Conservation (phyloP, 1,140 invertebrate species). For the Dryas iulia region DNA sequence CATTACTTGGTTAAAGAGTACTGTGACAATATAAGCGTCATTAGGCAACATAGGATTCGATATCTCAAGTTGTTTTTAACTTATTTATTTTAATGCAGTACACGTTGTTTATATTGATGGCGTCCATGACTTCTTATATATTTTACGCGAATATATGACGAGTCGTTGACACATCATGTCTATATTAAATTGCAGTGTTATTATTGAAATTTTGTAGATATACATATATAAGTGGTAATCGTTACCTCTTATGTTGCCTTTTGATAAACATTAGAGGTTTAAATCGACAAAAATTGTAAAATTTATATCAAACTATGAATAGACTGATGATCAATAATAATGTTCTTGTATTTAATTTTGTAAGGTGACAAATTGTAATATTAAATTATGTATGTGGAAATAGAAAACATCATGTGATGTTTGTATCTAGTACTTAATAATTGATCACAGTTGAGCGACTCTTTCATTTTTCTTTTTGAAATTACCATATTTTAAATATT, state of each 20-base stretch:
- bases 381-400: conserved; percentile 78
- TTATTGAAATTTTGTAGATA: conserved; percentile 61
- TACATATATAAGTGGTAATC: conserved; percentile 54
- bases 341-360: conserved; percentile 79
- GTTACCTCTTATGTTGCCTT: conserved; percentile 74
- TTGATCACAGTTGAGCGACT: conserved; percentile 56
- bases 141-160: conserved; percentile 32
- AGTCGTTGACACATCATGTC: conserved; percentile 41
- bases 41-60: conserved; percentile 69
- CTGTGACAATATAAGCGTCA: conserved; percentile 70
- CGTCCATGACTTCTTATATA: conserved; percentile 33
- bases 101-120: conserved; percentile 32
- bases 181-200: conserved; percentile 63
- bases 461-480: conserved; percentile 80
- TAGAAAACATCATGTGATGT: conserved; percentile 49
- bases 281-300: conserved; percentile 78
- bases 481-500: conserved; percentile 39
- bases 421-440: conserved; percentile 71
- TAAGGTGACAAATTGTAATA: conserved; percentile 78
- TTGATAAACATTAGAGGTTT: conserved; percentile 72
- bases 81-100: conserved; percentile 71
- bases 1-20: conserved; percentile 74
- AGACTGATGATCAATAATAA: conserved; percentile 80
- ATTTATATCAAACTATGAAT: conserved; percentile 78
- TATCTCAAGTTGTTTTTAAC: conserved; percentile 67